These are phyloP conservation scores for Papilio dardanus DNA, from an alignment of 1,140 invertebrate species.

Conservation along the genomic window DNA sequence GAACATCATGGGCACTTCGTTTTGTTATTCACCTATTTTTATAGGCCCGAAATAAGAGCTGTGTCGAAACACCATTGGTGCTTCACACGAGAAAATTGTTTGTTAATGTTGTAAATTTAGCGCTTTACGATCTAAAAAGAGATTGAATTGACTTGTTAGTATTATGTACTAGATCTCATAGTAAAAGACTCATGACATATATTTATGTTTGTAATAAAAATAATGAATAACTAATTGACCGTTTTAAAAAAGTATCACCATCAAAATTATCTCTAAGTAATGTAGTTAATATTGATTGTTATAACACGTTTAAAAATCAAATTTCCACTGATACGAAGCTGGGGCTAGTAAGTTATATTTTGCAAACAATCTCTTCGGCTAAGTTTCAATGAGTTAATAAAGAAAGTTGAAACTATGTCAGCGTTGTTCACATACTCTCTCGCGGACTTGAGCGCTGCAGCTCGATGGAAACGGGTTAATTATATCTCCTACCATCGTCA, in stretches of 20 bases:
- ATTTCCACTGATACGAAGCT: no score
- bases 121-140: constrained; percentile 22
- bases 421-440: constrained; percentile 61
- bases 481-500: neutral
- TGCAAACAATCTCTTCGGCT: constrained; percentile 16
- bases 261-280: no score
- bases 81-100: constrained; percentile 6
- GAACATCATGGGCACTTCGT: neutral
- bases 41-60: constrained; percentile 37
- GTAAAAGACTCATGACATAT: no score
- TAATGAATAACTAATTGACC: no score
- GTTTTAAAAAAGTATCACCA: no score
- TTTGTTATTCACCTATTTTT: constrained; percentile 20
- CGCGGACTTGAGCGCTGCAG: constrained; percentile 35
- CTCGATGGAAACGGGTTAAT: constrained; percentile 45
- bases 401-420: constrained; percentile 67
- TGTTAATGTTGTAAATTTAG: constrained; percentile 23
- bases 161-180: neutral
- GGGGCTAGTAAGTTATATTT: neutral
- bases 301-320: no score
- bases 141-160: neutral
- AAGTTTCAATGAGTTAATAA: constrained; percentile 48
- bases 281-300: no score
- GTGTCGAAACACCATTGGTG: neutral
- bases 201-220: no score